phyloP scores from a whole-genome alignment of 2,888 invertebrate species.

The Baronia brevicornis region DNA sequence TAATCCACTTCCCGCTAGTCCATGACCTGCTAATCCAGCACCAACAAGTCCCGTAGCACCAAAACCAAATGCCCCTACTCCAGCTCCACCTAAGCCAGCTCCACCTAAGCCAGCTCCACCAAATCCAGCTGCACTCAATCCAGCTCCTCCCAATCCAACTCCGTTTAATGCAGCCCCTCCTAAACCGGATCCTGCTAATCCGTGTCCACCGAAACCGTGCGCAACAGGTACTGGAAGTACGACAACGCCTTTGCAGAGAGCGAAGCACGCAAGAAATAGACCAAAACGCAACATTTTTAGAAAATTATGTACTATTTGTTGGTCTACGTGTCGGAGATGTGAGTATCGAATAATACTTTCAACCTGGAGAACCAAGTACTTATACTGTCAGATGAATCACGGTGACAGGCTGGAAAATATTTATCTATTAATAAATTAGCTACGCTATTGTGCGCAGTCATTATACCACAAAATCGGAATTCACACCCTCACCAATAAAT shows the following conservation, averaged over 20 bases:
- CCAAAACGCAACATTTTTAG: slow-evolving; percentile 40
- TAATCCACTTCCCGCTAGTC: not conserved
- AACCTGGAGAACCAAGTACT: slow-evolving; percentile 32
- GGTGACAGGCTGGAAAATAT: slow-evolving; percentile 47
- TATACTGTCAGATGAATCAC: slow-evolving; percentile 49
- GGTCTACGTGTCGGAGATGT: slow-evolving; percentile 15
- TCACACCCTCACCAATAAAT: slow-evolving; percentile 25
- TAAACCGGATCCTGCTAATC: not conserved
- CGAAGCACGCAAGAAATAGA: slow-evolving; percentile 37
- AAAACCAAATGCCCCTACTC: not conserved
- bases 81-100: not conserved
- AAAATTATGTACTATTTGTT: slow-evolving; percentile 7
- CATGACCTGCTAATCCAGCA: slow-evolving; percentile 4
- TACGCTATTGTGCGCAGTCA: slow-evolving; percentile 45
- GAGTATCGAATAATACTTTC: slow-evolving; percentile 14
- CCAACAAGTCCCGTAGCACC: slow-evolving; percentile 25
- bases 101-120: not conserved
- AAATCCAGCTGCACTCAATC: not conserved
- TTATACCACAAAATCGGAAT: slow-evolving; percentile 34
- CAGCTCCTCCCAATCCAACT: not conserved
- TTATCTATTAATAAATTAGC: slow-evolving; percentile 51
- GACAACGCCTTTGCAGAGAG: slow-evolving; percentile 40
- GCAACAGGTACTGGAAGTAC: slow-evolving; percentile 33
- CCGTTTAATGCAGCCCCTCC: not conserved
- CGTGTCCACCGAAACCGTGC: slow-evolving; percentile 23